phyloP scores from a whole-genome alignment of 2,888 invertebrate species.

The Ophraella communa region DNA sequence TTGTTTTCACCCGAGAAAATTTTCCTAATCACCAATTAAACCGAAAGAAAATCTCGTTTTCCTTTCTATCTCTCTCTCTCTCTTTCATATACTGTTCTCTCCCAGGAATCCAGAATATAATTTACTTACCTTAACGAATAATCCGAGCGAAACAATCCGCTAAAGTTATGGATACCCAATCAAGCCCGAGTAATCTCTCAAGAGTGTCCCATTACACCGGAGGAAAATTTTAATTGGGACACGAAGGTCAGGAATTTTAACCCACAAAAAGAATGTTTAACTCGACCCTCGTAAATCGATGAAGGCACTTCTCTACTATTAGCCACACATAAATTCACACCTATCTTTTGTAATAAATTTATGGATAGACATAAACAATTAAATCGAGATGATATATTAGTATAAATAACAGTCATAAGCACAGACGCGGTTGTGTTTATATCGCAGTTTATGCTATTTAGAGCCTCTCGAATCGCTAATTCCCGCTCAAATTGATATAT shows the following conservation, averaged over 20 bases:
- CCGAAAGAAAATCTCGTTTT: no score
- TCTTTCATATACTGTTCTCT: no score
- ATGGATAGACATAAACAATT: slow-evolving; percentile 14
- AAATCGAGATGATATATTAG: slow-evolving; percentile 21
- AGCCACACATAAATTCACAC: slow-evolving; percentile 14
- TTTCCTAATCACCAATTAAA: slow-evolving; percentile 28
- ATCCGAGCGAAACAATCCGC: neutral
- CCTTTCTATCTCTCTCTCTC: no score
- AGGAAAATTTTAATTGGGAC: neutral
- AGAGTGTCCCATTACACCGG: neutral
- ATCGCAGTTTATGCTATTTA: slow-evolving; percentile 22
- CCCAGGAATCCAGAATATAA: neutral
- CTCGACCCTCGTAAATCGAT: no score
- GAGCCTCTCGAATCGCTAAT: slow-evolving; percentile 10
- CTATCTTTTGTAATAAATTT: slow-evolving; percentile 16
- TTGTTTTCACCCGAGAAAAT: slow-evolving; percentile 13
- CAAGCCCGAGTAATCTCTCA: neutral
- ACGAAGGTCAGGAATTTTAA: neutral
- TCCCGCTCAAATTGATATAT: slow-evolving; percentile 15
- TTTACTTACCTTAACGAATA: slow-evolving; percentile 1
- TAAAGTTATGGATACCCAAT: slow-evolving; percentile 7
- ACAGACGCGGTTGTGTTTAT: no score
- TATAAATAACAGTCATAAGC: slow-evolving; percentile 19
- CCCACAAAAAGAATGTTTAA: no score
- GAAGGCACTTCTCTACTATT: neutral